Percentiles rank a stretch among this genome's conserved stretches.
These are phyloP conservation scores for Scaptomyza polygonia DNA, from an alignment of 2,888 invertebrate species.

Conservation along the genomic window DNA sequence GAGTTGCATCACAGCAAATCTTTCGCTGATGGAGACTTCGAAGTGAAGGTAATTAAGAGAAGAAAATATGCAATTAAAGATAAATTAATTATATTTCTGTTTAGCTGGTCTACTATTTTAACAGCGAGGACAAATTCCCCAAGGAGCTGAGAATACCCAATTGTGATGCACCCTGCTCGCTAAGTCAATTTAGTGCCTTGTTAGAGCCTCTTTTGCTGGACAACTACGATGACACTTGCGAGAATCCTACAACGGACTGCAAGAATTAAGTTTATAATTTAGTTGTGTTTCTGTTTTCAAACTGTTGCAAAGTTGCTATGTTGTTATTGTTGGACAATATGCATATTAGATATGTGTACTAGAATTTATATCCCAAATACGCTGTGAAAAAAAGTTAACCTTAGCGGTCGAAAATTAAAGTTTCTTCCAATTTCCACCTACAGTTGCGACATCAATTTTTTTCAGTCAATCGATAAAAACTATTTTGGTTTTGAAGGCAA, in stretches of 20 bases:
- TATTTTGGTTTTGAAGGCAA: no score
- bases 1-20: slow-evolving; percentile 88
- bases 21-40: slow-evolving; percentile 84
- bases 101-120: slow-evolving; percentile 88
- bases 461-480: not conserved
- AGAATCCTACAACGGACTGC: slow-evolving; percentile 77
- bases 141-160: slow-evolving; percentile 87
- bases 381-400: not conserved
- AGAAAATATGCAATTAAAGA: not conserved
- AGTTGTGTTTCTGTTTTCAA: slow-evolving; percentile 5
- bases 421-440: not conserved
- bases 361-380: slow-evolving; percentile 10
- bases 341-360: not conserved
- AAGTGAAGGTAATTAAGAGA: slow-evolving; percentile 86
- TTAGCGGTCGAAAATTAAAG: not conserved
- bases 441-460: not conserved
- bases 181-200: slow-evolving; percentile 86
- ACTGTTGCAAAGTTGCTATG: slow-evolving; percentile 21
- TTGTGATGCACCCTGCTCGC: slow-evolving; percentile 88
- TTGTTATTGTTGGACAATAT: slow-evolving; percentile 34
- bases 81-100: not conserved
- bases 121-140: slow-evolving; percentile 86
- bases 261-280: slow-evolving; percentile 47
- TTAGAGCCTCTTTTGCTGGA: slow-evolving; percentile 86
- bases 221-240: slow-evolving; percentile 89